Evolutionary conservation across 2,113 vertebrate species (phyloP), one percentile per base, ranked within the genome.

Genomic region (Pelodiscus sinensis): DNA sequence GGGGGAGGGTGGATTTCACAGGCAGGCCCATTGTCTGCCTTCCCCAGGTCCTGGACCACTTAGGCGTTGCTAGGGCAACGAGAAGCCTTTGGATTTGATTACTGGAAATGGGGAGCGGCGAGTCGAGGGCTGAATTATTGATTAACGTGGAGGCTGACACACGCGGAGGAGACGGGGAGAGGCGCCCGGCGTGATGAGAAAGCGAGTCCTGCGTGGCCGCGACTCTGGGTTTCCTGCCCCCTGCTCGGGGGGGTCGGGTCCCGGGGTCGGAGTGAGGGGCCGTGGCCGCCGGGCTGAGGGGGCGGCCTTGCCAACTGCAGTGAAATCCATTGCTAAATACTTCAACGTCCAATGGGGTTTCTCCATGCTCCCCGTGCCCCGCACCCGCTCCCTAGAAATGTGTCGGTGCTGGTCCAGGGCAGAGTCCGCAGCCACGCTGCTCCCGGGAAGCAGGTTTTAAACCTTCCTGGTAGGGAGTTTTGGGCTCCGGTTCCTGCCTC

Each of bases 41-140:
- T 29, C n/a, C 16, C 65, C 35, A 8, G 65, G 65, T 9, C 65
- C 65, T n/a, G 31, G 18, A n/a, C 31, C 65, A 71, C 18, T 19
- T 19, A 65, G 35, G 9, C 1, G 88, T 96, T 97, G 95, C 96
- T 38, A 92, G 91, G 91, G 96, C 96, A 97, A 97, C 94, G 84
- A 38, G 80, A 96, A 95, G 91, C 96, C 94, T 95, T 94, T 52
- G 94, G 81, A 96, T 94, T 87, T 86, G 24, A 81, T 15, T 93
- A 75, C 90, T 92, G 89, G 89, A 77, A 90, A 88, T 2, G 54
- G 94, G 96, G 93, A 94, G 86, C 8, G 51, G 92, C 94, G 94
- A 18, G 87, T 94, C 94, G 96, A 1, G 1, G 89, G 73, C 94
- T 97, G 96, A 96, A 95, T 97, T 96, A 97, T 96, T 95, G 95